These are phyloP conservation scores for Alcis repandata DNA, from an alignment of 2,888 invertebrate species.

Conservation along the genomic window DNA sequence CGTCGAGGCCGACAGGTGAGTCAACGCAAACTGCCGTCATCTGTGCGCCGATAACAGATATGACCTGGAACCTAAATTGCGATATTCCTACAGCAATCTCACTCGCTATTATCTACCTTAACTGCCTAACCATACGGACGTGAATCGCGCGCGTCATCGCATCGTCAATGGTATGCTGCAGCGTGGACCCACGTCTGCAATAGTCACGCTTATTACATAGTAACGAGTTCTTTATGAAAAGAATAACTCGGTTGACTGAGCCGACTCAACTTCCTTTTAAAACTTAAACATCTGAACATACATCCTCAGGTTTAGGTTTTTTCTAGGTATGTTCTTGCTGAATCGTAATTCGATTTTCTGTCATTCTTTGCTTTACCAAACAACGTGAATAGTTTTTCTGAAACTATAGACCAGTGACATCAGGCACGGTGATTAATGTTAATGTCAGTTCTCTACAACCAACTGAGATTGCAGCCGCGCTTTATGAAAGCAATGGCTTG, in stretches of 20 bases:
- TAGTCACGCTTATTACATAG: constrained; percentile 7
- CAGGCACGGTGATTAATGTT: too few species aligned
- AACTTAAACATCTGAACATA: background rate
- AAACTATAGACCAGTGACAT: too few species aligned
- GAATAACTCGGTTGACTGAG: background rate
- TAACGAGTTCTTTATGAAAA: background rate
- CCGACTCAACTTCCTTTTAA: background rate
- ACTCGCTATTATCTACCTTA: background rate
- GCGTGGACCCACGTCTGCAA: background rate
- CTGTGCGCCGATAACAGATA: constrained; percentile 58
- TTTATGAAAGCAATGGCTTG: constrained; percentile 6
- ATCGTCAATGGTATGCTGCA: background rate
- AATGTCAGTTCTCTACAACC: background rate
- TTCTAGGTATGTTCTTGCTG: background rate
- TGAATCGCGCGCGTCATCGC: background rate
- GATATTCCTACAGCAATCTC: background rate
- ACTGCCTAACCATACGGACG: background rate
- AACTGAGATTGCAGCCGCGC: constrained; percentile 4
- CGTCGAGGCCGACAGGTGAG: constrained; percentile 30
- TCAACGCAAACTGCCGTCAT: constrained; percentile 50
- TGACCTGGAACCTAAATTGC: constrained; percentile 52
- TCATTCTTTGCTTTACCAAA: too few species aligned
- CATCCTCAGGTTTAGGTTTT: background rate
- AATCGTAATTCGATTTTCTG: background rate
- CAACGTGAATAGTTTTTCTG: too few species aligned